Percentiles rank a stretch among this genome's conserved stretches.
Conservation (phyloP, 2,888 invertebrate species). For the Drosophila lutescens region DNA sequence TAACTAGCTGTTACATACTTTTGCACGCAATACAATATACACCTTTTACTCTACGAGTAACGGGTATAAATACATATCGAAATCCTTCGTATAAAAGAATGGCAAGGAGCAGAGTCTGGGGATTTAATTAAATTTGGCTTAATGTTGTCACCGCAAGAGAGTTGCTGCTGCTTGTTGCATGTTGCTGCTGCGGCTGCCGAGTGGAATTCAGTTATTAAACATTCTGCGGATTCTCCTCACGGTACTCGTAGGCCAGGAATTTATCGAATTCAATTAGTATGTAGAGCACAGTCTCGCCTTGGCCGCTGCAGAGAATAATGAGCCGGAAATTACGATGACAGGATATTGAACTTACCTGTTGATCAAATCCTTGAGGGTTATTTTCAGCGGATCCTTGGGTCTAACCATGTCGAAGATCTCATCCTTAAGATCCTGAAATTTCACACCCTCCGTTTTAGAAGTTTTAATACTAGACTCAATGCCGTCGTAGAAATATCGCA, state of each 20-base stretch:
- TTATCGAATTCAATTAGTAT: conserved; percentile 97
- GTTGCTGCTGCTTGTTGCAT: conserved; percentile 12
- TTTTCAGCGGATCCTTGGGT: conserved; percentile 92
- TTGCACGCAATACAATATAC: no score
- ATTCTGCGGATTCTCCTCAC: conserved; percentile 87
- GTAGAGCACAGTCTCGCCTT: conserved; percentile 91
- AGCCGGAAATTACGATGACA: neutral
- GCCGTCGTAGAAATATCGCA: conserved; percentile 97
- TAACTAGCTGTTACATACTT: no score
- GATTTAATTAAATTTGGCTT: conserved; percentile 72
- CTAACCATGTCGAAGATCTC: conserved; percentile 87
- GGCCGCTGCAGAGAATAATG: neutral
- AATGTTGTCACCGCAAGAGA: conserved; percentile 52
- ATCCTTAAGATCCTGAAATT: neutral
- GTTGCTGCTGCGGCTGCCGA: conserved; percentile 5
- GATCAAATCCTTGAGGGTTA: conserved; percentile 94
- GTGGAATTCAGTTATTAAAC: conserved; percentile 66
- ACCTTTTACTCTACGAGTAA: no score
- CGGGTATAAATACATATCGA: conserved; percentile 3
- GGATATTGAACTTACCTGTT: conserved; percentile 85
- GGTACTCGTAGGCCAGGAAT: conserved; percentile 98
- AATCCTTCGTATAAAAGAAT: neutral
- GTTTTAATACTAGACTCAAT: conserved; percentile 89
- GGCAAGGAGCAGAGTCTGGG: neutral
- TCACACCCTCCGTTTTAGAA: neutral